Conservation (phyloP, 2,113 vertebrate species). For the Stigmatopora argus region DNA sequence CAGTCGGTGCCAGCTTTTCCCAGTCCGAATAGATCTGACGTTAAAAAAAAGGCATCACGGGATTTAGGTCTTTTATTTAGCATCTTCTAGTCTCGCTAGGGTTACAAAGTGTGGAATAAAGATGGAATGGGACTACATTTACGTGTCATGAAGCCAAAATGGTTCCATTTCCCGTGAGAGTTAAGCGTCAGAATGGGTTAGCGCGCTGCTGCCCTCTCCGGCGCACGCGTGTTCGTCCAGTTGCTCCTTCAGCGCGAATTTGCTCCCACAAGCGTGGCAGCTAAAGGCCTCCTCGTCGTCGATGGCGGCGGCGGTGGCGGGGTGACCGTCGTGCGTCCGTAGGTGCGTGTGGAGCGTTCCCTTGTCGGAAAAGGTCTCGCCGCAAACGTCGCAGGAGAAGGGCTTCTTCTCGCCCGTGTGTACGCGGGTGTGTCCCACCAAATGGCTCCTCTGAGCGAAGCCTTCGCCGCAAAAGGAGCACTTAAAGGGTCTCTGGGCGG, state of each 20-base stretch:
- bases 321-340: background rate
- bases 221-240: background rate
- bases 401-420: background rate
- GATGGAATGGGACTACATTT: no score
- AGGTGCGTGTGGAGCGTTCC: background rate
- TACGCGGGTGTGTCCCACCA: background rate
- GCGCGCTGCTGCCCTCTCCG: background rate
- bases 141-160: no score
- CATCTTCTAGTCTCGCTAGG: no score
- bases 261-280: background rate
- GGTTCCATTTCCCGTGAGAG: no score
- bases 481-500: background rate
- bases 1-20: no score
- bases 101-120: no score
- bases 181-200: background rate
- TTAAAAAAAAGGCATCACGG: no score
- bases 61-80: no score
- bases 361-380: background rate
- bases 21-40: no score
- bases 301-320: no score
- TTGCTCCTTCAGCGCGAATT: background rate
- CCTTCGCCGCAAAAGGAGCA: slow-evolving; percentile 2
- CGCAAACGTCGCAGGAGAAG: background rate
- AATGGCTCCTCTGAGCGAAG: background rate
- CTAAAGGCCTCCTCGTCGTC: background rate